Evolutionary conservation across 2,113 vertebrate species (phyloP), one percentile per base, ranked within the genome.

Genomic region (Eidolon helvum): DNA sequence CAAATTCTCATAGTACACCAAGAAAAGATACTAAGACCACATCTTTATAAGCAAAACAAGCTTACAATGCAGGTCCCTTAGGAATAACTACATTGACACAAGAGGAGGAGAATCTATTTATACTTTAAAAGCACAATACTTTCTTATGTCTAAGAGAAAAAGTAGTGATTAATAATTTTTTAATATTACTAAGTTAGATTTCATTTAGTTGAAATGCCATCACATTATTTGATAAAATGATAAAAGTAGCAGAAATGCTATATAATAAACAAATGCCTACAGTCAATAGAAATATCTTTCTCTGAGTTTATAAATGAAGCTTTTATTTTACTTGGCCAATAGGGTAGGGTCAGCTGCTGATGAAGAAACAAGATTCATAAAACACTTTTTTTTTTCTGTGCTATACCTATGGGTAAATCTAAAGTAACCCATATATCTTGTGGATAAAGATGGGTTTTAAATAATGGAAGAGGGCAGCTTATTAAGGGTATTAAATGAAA

Each of bases 401-500:
- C 33, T 71, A n/a, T 35, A 59, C 53, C 26, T 59, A 66, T 0
- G 74, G 43, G 55, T 82, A 93, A 78, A 78, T 66, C 83, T 82
- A 55, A 97, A 97, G 86, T 75, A 89, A 95, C 14, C 38, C 75
- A 91, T 26, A 79, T 0, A 19, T 30, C 18, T 38, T 68, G 38
- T 59, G 48, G 26, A 71, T 50, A 50, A 43, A 83, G 26, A 10
- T 75, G n/a, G 22, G 24, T 50, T 55, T 95, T 96, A 97, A 95
- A 93, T 97, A 97, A 94, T 65, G 57, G 22, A 94, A 59, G 24
- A 74, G 77, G 63, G 53, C 26, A 19, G 22, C 50, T 87, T 94
- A 95, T 90, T 92, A 96, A 87, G 57, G 74, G 45, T 93, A 85
- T 48, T 94, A 86, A 94, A 78, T 92, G 59, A 88, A 97, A 94